Evolutionary conservation across 2,113 vertebrate genomes (phyloP).

Genomic region (Jacana jacana): DNA sequence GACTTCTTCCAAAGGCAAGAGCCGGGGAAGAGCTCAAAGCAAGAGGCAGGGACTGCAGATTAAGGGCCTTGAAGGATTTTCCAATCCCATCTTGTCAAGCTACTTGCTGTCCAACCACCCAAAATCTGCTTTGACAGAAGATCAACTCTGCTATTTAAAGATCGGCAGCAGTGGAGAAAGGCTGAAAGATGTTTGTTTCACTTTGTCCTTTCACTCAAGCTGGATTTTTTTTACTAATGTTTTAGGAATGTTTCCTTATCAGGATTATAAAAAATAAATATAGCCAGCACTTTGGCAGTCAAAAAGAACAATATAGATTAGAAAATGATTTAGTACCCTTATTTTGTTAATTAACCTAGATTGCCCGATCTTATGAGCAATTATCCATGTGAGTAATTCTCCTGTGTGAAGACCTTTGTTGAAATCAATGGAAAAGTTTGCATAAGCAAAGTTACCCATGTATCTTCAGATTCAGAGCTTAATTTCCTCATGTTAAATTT

Average conservation of each 20-base stretch:
- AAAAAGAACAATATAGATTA: constrained; percentile 57
- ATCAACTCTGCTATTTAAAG: not conserved
- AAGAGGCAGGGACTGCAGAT: not conserved
- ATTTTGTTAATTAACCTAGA: not conserved
- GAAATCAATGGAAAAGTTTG: not conserved
- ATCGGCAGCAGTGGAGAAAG: not conserved
- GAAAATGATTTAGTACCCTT: constrained; percentile 49
- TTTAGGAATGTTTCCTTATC: constrained; percentile 67
- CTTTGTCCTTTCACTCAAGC: constrained; percentile 4
- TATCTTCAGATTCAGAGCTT: not conserved
- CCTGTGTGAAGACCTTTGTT: not conserved
- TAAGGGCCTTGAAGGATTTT: constrained; percentile 31
- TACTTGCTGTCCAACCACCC: not conserved
- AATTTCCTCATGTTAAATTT: not conserved
- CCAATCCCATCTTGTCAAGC: not conserved
- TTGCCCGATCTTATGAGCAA: not conserved
- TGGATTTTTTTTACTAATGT: constrained; percentile 39
- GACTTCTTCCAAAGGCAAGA: constrained; percentile 40
- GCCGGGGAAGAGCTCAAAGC: not conserved
- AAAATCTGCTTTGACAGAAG: not conserved
- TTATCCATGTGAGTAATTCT: constrained; percentile 9
- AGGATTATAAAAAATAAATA: constrained; percentile 64
- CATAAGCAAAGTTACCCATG: not conserved
- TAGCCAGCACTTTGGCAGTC: constrained; percentile 38
- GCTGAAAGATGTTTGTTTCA: not conserved